These are phyloP conservation scores for Pelecanus crispus DNA, from an alignment of 2,113 vertebrate genomes.

Conservation along the genomic window DNA sequence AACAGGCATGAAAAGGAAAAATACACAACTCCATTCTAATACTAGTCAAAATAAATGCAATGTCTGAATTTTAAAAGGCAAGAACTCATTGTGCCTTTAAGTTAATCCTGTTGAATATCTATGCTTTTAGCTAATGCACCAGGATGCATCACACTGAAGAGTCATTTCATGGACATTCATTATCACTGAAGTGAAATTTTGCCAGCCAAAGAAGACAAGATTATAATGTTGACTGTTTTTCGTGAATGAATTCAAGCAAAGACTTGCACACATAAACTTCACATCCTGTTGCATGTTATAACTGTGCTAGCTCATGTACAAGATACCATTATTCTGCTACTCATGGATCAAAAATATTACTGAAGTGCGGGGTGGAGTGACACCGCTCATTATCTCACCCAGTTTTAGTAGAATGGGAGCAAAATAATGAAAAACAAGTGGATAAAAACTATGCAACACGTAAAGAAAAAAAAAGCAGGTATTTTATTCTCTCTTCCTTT, in stretches of 20 bases:
- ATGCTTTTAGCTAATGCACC: not conserved
- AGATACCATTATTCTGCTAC: not conserved
- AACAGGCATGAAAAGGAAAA: not conserved
- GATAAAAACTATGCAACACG: not conserved
- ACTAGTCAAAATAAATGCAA: not conserved
- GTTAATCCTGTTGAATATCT: not conserved
- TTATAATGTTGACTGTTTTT: not conserved
- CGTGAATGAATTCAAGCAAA: not conserved
- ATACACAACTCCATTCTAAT: not conserved
- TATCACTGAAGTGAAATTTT: not conserved
- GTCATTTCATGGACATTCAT: accelerated
- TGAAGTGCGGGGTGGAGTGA: not conserved
- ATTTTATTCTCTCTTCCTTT: not conserved
- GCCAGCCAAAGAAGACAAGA: not conserved
- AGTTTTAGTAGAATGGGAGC: not conserved
- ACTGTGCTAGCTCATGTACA: not conserved
- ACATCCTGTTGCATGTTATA: not conserved
- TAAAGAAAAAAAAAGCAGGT: not conserved
- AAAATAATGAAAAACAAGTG: not conserved
- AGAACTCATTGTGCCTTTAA: not conserved
- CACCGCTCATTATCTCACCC: not conserved
- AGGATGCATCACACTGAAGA: not conserved
- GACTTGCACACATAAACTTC: not conserved
- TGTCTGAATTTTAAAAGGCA: not conserved
- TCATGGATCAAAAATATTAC: not conserved